These are phyloP conservation scores for Sula dactylatra DNA, from an alignment of 2,113 vertebrate genomes.

Conservation along the genomic window DNA sequence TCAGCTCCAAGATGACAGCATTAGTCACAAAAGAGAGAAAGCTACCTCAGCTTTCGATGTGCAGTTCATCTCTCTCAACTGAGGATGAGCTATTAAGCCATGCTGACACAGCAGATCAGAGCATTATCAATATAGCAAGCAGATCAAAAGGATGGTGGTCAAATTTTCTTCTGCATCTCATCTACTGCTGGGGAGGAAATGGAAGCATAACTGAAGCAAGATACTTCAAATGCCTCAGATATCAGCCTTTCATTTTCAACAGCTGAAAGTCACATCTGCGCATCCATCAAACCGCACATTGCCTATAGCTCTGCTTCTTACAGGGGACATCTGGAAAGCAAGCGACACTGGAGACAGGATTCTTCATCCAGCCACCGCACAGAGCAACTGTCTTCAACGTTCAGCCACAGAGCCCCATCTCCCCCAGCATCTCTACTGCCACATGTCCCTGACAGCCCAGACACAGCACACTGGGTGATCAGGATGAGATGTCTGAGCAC, in stretches of 20 bases:
- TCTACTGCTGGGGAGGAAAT: constrained; percentile 4
- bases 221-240: constrained; percentile 4
- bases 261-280: constrained; percentile 35
- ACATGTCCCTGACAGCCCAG: not conserved
- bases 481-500: not conserved
- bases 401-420: not conserved
- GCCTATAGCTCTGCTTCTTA: not conserved
- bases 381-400: not conserved
- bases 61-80: not conserved
- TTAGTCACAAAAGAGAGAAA: not conserved
- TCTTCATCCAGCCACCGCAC: not conserved
- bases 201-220: not conserved
- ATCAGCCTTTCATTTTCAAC: not conserved
- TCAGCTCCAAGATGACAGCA: not conserved
- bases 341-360: not conserved
- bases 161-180: not conserved
- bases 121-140: not conserved
- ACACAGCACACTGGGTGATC: not conserved
- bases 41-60: not conserved
- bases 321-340: not conserved
- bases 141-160: constrained; percentile 11
- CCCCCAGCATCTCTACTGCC: not conserved
- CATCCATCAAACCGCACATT: not conserved
- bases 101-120: not conserved
- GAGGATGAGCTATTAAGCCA: not conserved